Conservation (phyloP, 2,113 vertebrate genomes). For the Dasyornis broadbenti region DNA sequence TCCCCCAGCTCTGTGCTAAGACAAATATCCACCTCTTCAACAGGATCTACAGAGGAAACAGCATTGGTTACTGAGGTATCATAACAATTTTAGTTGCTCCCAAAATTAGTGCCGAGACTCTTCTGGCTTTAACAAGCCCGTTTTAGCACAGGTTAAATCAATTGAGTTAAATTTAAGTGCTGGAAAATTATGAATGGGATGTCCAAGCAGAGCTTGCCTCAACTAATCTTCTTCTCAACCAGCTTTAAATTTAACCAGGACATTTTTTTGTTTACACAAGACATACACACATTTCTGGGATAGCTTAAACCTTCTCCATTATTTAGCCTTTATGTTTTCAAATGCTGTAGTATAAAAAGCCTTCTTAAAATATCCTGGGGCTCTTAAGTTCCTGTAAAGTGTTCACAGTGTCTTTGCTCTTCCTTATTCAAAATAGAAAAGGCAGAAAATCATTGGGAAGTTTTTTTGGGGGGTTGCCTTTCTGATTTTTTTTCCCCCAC, state of each 20-base stretch:
- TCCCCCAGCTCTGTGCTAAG: not conserved
- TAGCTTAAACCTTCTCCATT: not conserved
- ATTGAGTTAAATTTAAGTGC: not conserved
- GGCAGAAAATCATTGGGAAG: not conserved
- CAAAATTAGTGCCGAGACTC: not conserved
- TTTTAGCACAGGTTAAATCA: not conserved
- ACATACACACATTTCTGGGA: not conserved
- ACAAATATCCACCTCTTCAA: not conserved
- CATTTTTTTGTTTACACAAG: not conserved
- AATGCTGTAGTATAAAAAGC: not conserved
- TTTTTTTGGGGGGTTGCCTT: fast-evolving
- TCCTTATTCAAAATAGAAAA: not conserved
- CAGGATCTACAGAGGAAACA: not conserved
- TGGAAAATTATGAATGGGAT: not conserved
- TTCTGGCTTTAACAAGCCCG: not conserved
- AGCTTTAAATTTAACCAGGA: not conserved
- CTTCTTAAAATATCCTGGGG: not conserved
- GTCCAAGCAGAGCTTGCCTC: not conserved
- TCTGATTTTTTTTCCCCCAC: not conserved
- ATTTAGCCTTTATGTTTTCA: not conserved
- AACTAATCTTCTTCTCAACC: not conserved
- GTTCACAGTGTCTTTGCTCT: not conserved
- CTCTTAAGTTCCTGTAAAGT: not conserved
- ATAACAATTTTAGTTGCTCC: not conserved
- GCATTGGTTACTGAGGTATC: not conserved